A percentile compares a stretch with the other conserved stretches of the same genome.
phyloP scores from a whole-genome alignment of 1,140 invertebrate genomes.

The Drosophila aff. region DNA sequence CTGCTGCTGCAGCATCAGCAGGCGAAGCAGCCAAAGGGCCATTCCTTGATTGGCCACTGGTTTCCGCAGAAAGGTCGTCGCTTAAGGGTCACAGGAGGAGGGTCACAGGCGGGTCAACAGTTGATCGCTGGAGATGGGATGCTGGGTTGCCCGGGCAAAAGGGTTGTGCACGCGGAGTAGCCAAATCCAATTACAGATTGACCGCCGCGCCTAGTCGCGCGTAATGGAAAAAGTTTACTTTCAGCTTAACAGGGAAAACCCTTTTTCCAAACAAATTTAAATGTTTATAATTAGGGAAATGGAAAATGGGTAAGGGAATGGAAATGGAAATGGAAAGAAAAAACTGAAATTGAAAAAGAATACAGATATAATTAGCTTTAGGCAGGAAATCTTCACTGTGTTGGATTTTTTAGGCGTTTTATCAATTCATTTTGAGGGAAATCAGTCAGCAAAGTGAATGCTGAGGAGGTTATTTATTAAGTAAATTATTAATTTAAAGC shows the following conservation, averaged over 20 bases:
- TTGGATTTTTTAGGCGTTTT: neutral
- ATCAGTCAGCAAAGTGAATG: neutral
- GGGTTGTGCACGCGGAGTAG: constrained; percentile 41
- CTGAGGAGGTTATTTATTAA: neutral
- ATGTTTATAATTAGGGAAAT: constrained; percentile 9
- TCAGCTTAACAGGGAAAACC: neutral
- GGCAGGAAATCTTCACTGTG: neutral
- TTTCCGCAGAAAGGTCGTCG: constrained; percentile 25
- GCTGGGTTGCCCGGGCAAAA: constrained; percentile 1
- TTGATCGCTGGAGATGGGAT: constrained; percentile 6
- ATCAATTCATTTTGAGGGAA: neutral
- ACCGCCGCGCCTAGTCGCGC: constrained; percentile 63
- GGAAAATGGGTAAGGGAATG: neutral
- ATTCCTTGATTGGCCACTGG: constrained; percentile 22
- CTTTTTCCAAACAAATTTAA: neutral
- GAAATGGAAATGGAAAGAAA: neutral
- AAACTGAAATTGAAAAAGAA: neutral
- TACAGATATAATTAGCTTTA: neutral
- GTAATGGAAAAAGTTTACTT: constrained; percentile 19
- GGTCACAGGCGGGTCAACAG: constrained; percentile 17
- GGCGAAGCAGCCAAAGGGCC: constrained; percentile 30
- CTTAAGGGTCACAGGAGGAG: constrained; percentile 26
- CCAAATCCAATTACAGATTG: constrained; percentile 76
- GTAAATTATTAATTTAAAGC: neutral
- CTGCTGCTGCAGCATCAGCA: neutral